Evolutionary conservation across 2,888 invertebrate genomes (phyloP), one percentile per base, ranked within the genome.

Genomic region (Tineola bisselliella): DNA sequence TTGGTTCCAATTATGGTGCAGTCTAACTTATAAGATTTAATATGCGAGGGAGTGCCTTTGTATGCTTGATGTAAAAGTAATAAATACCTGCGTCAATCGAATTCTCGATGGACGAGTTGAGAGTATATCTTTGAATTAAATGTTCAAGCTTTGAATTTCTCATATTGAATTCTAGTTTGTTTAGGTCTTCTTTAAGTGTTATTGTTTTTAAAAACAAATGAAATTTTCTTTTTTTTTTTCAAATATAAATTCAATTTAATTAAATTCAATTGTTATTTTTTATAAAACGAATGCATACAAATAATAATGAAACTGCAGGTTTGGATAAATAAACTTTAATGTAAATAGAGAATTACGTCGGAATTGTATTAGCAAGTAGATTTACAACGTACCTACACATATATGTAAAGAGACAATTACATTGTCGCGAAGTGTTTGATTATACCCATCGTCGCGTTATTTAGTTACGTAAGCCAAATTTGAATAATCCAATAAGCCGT

Each of bases 401-500:
- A 6, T 48, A 48, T 15, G 48, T 48, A 15, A 15, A 48, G 15
- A 48, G 48, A 48, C 17, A 48, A 15, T 48, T 48, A 48, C n/a
- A 48, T 48, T 48, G 48, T 48, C 48, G 48, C 48, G 48, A 48
- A 38, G 48, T 15, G 15, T 48, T 48, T 48, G 48, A 48, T 48
- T 48, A 48, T 48, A 48, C 48, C 25, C 25, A 25, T 6, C 38
- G 10, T 10, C 10, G 10, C 38, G 38, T 38, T 38, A 38, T 38
- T 38, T n/a, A 38, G 38, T 38, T 38, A 4, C 10, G 5, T n/a
- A 38, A n/a, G 38, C 10, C 6, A 6, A 10, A 38, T 38, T 38
- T 38, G 38, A 38, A 38, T 38, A 38, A 38, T 38, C n/a, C 2
- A 38, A 38, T 38, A 38, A 38, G 10, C 10, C 31, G 31, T 31